Percentiles rank a stretch among this genome's conserved stretches.
These are phyloP conservation scores for Craterocephalus amniculus DNA, from an alignment of 2,797 vertebrate species.

Conservation along the genomic window DNA sequence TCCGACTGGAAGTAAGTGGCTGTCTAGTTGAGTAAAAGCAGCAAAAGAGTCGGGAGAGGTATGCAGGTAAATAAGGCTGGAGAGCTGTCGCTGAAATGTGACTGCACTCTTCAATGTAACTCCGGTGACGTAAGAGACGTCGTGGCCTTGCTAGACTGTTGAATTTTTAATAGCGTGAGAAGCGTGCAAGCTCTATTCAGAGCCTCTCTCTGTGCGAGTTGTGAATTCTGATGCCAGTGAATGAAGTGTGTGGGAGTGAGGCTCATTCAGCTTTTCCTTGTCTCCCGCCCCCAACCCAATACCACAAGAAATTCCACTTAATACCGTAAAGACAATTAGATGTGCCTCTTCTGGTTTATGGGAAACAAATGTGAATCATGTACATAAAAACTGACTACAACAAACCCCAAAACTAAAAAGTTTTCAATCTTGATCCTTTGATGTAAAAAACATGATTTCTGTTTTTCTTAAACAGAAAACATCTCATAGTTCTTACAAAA, in stretches of 20 bases:
- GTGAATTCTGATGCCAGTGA: slow-evolving; percentile 85
- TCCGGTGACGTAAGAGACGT: slow-evolving; percentile 82
- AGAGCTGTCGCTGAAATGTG: slow-evolving; percentile 79
- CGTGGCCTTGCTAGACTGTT: slow-evolving; percentile 84
- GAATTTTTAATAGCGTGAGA: slow-evolving; percentile 86
- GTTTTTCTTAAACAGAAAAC: no score
- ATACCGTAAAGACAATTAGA: slow-evolving; percentile 53
- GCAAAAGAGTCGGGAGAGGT: slow-evolving; percentile 49
- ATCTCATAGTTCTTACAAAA: no score
- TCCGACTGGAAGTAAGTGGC: slow-evolving; percentile 53
- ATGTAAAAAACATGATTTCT: no score
- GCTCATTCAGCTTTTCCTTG: slow-evolving; percentile 83
- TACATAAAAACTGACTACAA: background rate
- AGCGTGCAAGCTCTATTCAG: slow-evolving; percentile 77
- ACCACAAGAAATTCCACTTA: slow-evolving; percentile 69
- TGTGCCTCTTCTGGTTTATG: slow-evolving; percentile 32
- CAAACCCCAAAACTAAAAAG: no score
- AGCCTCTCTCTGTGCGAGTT: slow-evolving; percentile 80
- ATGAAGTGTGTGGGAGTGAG: slow-evolving; percentile 83
- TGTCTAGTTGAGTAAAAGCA: slow-evolving; percentile 61
- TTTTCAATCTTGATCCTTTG: slow-evolving; percentile 13
- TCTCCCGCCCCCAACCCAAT: slow-evolving; percentile 66
- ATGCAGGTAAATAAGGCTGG: slow-evolving; percentile 78
- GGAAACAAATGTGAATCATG: slow-evolving; percentile 21
- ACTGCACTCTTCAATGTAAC: slow-evolving; percentile 83